These are phyloP conservation scores for Penaeus monodon DNA, from an alignment of 2,888 invertebrate genomes.

Conservation along the genomic window DNA sequence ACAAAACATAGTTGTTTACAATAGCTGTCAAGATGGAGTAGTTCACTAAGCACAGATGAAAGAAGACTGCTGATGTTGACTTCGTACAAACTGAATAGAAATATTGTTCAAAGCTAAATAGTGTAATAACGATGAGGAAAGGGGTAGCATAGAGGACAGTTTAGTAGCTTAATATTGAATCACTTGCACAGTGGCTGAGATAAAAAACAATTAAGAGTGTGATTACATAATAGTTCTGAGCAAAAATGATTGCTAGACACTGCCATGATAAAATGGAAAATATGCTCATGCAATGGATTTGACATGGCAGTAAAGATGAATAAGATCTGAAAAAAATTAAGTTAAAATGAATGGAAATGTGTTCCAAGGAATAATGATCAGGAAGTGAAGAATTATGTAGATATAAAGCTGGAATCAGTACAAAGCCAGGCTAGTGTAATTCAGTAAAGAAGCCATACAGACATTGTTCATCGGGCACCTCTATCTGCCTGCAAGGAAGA, in stretches of 20 bases:
- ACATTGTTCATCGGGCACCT: constrained; percentile 42
- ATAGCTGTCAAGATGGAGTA: background rate
- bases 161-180: constrained; percentile 57
- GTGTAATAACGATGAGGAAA: background rate
- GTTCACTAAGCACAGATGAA: background rate
- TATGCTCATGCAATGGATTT: constrained; percentile 45
- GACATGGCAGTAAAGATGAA: constrained; percentile 10
- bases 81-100: too few species aligned
- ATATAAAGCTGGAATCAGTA: constrained; percentile 48
- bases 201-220: constrained; percentile 34
- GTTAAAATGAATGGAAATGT: constrained; percentile 2
- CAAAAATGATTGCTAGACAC: constrained; percentile 41
- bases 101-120: too few species aligned
- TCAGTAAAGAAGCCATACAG: constrained; percentile 17
- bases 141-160: constrained; percentile 41
- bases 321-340: constrained; percentile 7
- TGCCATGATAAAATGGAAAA: constrained; percentile 45
- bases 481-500: constrained; percentile 24
- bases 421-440: constrained; percentile 36
- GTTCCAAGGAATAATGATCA: background rate
- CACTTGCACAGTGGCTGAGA: constrained; percentile 51
- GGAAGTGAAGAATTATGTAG: constrained; percentile 14
- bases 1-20: background rate
- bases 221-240: constrained; percentile 45
- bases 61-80: background rate